Evolutionary conservation across 2,113 vertebrate species (phyloP).

Genomic region (Rhinolophus sinicus): DNA sequence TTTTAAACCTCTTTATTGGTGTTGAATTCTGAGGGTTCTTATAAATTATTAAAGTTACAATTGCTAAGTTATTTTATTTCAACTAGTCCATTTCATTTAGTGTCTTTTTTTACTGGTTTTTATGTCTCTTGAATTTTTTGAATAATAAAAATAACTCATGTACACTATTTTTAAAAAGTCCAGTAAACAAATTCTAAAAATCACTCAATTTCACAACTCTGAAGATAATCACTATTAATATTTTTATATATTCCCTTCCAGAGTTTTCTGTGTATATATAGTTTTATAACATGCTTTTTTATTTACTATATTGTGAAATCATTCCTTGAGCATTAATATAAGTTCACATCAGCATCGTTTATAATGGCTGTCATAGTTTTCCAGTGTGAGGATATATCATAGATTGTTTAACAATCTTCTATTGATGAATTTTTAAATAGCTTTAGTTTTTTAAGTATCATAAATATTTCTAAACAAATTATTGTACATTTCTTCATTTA

Average conservation of each 20-base stretch:
- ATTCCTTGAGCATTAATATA: slow-evolving; percentile 3
- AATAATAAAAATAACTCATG: slow-evolving; percentile 28
- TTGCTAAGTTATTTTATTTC: slow-evolving; percentile 45
- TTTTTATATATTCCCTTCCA: background rate
- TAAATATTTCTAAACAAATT: slow-evolving; percentile 4
- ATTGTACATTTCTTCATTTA: slow-evolving; percentile 9
- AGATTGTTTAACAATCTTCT: background rate
- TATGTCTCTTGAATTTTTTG: background rate
- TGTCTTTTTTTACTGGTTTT: background rate
- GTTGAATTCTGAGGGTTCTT: background rate
- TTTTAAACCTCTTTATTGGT: background rate
- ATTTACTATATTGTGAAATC: background rate
- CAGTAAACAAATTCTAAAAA: background rate
- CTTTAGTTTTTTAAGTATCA: background rate
- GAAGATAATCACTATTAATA: background rate
- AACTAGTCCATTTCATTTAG: background rate
- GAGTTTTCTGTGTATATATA: background rate
- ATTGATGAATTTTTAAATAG: slow-evolving; percentile 32
- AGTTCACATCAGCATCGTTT: background rate
- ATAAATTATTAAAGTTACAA: background rate
- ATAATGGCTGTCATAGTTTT: background rate
- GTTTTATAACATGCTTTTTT: slow-evolving; percentile 19
- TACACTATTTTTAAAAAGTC: background rate
- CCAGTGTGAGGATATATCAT: background rate
- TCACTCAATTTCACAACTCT: background rate